phyloP scores from a whole-genome alignment of 2,113 vertebrate species.

The Cisticola juncidis region DNA sequence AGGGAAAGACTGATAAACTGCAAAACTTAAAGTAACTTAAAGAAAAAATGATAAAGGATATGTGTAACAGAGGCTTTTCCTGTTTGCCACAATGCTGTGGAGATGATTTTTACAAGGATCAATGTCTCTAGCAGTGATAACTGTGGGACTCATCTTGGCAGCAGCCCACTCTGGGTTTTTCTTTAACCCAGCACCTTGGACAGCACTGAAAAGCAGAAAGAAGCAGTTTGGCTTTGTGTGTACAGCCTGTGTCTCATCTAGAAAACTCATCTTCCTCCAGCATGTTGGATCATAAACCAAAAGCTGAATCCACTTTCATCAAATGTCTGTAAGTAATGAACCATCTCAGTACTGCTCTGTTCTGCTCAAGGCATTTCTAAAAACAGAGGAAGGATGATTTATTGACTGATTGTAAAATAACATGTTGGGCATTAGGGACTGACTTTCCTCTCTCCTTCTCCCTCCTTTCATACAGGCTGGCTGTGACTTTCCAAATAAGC shows the following conservation, averaged over 20 bases:
- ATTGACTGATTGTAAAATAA: not conserved
- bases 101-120: not conserved
- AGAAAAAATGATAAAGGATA: not conserved
- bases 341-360: not conserved
- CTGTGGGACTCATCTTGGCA: not conserved
- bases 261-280: conserved; percentile 30
- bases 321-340: conserved; percentile 27
- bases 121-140: not conserved
- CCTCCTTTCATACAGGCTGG: not conserved
- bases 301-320: conserved; percentile 15
- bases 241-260: not conserved
- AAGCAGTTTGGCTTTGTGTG: not conserved
- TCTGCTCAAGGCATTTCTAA: not conserved
- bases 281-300: not conserved
- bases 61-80: not conserved
- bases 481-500: not conserved
- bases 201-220: not conserved
- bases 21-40: not conserved
- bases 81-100: not conserved
- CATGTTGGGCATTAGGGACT: not conserved
- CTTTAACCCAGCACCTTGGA: not conserved
- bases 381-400: not conserved
- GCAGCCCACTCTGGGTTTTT: not conserved
- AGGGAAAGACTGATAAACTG: not conserved
- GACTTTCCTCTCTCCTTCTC: not conserved